Evolutionary conservation across 2,888 invertebrate species (phyloP).

Genomic region (Callyntrura sp.): DNA sequence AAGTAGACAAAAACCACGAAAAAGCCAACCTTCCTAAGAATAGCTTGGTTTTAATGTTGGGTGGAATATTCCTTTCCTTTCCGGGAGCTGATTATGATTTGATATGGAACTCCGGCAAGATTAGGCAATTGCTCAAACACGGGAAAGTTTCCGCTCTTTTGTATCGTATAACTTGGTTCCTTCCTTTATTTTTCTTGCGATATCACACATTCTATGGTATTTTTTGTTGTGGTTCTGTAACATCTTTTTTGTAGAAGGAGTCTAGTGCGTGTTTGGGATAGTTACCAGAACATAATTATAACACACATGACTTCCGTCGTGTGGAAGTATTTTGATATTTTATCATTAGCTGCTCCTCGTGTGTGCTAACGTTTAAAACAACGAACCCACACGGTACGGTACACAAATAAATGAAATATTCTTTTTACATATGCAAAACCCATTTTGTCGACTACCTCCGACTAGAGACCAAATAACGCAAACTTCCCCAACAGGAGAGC

Average conservation of each 20-base stretch:
- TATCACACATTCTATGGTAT: not conserved
- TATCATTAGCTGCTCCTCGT: slow-evolving; percentile 43
- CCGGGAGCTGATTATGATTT: not conserved
- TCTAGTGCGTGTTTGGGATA: slow-evolving; percentile 36
- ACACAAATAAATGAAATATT: not conserved
- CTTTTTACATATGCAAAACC: not conserved
- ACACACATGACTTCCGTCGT: not conserved
- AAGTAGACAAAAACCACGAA: not conserved
- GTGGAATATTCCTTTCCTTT: not conserved
- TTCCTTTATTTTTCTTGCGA: slow-evolving; percentile 11
- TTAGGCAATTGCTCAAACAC: slow-evolving; percentile 42
- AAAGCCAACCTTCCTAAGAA: not conserved
- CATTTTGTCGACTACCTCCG: too few species aligned
- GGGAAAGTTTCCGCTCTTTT: slow-evolving; percentile 31
- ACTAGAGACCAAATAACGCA: not conserved
- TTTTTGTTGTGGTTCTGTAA: not conserved
- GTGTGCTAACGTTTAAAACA: not conserved
- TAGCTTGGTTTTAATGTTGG: not conserved
- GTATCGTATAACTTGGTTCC: slow-evolving; percentile 29
- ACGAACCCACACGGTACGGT: too few species aligned
- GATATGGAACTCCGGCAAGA: slow-evolving; percentile 11
- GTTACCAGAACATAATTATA: slow-evolving; percentile 12
- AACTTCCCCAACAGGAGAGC: not conserved
- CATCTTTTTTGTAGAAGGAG: slow-evolving; percentile 11
- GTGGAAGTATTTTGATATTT: slow-evolving; percentile 39